phyloP scores from a whole-genome alignment of 2,888 invertebrate genomes.

The Ennomos quercinarius region DNA sequence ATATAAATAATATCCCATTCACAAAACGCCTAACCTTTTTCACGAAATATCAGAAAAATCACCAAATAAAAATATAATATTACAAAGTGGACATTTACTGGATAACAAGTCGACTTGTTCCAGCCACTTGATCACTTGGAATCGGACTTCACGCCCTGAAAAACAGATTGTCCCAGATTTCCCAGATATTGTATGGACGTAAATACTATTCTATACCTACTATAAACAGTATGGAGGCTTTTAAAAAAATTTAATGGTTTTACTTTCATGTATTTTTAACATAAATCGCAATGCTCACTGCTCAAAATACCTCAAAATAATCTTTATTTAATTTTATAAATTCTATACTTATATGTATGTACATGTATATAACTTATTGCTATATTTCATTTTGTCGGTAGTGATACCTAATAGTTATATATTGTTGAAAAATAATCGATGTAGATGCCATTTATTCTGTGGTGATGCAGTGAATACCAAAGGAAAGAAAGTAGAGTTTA shows the following conservation, averaged over 20 bases:
- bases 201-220: neutral
- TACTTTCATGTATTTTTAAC: neutral
- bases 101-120: constrained; percentile 19
- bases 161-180: constrained; percentile 17
- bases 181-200: constrained; percentile 4
- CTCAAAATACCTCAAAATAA: too few species aligned
- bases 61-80: neutral
- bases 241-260: neutral
- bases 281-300: too few species aligned
- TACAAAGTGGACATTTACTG: constrained; percentile 15
- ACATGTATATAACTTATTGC: too few species aligned
- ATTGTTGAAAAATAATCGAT: too few species aligned
- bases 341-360: too few species aligned
- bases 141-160: constrained; percentile 27
- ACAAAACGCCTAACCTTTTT: neutral
- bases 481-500: too few species aligned
- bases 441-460: too few species aligned
- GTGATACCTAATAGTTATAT: too few species aligned
- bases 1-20: neutral
- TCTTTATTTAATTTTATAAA: too few species aligned
- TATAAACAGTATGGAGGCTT: constrained; percentile 14
- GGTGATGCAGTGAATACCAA: too few species aligned
- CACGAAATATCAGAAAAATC: constrained; percentile 4
- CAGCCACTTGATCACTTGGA: constrained; percentile 19
- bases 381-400: too few species aligned